phyloP scores from a whole-genome alignment of 2,113 vertebrate species.

The Tetrao urogallus region DNA sequence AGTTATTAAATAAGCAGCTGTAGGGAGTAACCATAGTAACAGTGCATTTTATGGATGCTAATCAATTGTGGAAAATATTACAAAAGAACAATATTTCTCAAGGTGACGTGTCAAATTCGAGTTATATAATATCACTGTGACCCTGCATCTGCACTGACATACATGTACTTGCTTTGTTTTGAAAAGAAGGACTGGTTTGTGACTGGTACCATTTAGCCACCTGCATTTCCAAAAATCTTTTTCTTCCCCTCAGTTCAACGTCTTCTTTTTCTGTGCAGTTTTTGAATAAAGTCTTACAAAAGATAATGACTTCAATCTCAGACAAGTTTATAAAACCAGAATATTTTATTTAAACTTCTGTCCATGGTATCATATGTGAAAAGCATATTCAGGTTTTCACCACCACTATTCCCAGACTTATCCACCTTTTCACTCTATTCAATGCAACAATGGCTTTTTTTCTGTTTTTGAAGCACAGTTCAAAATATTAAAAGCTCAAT shows the following conservation, averaged over 20 bases:
- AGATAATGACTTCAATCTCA: neutral
- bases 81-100: neutral
- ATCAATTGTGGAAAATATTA: neutral
- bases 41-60: neutral
- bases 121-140: accelerated
- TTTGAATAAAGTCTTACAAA: neutral
- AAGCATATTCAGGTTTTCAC: neutral
- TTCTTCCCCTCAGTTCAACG: accelerated
- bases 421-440: neutral
- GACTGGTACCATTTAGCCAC: neutral
- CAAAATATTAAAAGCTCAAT: neutral
- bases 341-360: neutral
- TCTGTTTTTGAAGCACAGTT: neutral
- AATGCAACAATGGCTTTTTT: neutral
- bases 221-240: neutral
- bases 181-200: neutral
- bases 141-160: neutral
- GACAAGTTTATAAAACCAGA: neutral
- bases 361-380: neutral
- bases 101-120: neutral
- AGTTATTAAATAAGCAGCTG: neutral
- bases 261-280: neutral
- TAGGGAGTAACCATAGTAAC: neutral
- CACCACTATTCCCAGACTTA: neutral
- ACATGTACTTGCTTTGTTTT: neutral